Conservation (phyloP, 2,888 invertebrate genomes). For the Cerceris rybyensis region DNA sequence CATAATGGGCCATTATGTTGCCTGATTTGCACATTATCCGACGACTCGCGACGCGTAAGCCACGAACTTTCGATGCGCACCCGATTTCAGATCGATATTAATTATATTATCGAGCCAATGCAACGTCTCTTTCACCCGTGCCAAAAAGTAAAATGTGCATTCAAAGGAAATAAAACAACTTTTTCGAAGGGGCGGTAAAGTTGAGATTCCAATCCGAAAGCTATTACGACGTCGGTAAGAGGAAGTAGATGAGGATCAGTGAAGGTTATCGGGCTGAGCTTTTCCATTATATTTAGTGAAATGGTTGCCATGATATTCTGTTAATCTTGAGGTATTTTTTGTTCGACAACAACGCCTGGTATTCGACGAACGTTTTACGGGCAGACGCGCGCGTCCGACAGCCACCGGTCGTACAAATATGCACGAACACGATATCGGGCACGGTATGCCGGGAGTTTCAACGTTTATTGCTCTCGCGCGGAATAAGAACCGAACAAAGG, state of each 20-base stretch:
- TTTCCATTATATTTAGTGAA: too few species aligned
- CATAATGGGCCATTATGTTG: slow-evolving; percentile 63
- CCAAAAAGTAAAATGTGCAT: background rate
- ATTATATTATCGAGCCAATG: slow-evolving; percentile 25
- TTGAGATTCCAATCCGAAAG: too few species aligned
- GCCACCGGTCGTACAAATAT: background rate
- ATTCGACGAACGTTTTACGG: too few species aligned
- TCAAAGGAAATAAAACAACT: background rate
- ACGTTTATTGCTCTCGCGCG: slow-evolving; percentile 13
- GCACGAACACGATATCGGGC: background rate
- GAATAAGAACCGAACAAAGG: slow-evolving; percentile 9
- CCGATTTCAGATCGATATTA: slow-evolving; percentile 23
- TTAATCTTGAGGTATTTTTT: too few species aligned
- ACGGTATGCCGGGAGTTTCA: background rate
- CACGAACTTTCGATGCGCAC: slow-evolving; percentile 46
- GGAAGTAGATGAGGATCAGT: too few species aligned
- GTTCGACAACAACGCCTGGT: too few species aligned
- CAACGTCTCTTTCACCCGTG: background rate
- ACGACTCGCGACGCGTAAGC: slow-evolving; percentile 51
- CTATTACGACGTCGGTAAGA: too few species aligned
- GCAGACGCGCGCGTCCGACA: too few species aligned
- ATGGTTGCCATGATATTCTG: too few species aligned
- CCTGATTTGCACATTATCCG: slow-evolving; percentile 63
- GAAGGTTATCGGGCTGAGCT: too few species aligned
- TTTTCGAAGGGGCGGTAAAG: too few species aligned